A percentile compares a stretch with the other conserved stretches of the same genome.
These are phyloP conservation scores for Parnassius smintheus DNA, from an alignment of 2,888 invertebrate genomes.

Conservation along the genomic window DNA sequence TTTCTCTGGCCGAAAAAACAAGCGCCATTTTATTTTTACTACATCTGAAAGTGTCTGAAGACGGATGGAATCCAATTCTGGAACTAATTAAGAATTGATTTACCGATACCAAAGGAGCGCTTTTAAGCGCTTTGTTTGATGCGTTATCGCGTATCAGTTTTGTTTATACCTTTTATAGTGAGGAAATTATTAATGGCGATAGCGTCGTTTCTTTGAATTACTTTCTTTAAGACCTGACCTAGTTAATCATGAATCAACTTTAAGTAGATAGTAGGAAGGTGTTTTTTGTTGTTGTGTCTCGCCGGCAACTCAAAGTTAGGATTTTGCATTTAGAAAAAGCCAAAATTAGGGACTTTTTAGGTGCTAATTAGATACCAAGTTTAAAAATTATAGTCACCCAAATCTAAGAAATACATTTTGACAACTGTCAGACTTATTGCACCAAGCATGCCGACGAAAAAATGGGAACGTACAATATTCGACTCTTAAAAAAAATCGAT, in stretches of 20 bases:
- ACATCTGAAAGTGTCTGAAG: constrained; percentile 19
- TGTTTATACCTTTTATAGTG: constrained; percentile 12
- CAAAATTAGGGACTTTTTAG: no score
- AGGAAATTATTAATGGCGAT: constrained; percentile 3
- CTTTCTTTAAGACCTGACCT: constrained; percentile 4
- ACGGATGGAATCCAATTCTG: constrained; percentile 16
- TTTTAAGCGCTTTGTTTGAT: constrained; percentile 17
- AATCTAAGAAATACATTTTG: no score
- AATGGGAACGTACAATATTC: no score
- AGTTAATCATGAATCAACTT: constrained; percentile 6
- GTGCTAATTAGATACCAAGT: no score
- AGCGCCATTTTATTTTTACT: constrained; percentile 23
- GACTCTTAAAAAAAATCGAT: no score
- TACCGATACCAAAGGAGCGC: constrained; percentile 14
- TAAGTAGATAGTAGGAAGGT: background rate
- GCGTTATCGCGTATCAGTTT: constrained; percentile 10
- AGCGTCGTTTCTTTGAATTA: background rate
- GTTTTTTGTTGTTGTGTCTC: background rate
- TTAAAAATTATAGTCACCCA: no score
- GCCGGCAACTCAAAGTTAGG: background rate
- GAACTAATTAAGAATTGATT: constrained; percentile 25
- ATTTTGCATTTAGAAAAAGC: no score
- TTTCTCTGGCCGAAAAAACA: constrained; percentile 19
- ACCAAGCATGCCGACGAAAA: no score
- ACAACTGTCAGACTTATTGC: no score